phyloP scores from a whole-genome alignment of 2,888 invertebrate species.

The Pecten maximus region DNA sequence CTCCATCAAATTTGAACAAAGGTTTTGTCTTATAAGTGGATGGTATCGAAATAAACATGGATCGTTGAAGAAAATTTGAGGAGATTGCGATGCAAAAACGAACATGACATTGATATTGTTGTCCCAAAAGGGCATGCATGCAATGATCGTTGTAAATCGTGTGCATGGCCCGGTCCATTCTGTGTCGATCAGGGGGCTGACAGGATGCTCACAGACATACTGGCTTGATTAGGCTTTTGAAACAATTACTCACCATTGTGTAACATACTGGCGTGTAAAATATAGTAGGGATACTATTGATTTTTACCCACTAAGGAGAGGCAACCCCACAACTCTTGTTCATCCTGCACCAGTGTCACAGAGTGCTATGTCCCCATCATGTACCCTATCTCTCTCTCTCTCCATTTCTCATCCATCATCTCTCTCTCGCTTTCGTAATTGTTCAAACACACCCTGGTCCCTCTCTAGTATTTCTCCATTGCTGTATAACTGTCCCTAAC shows the following conservation, averaged over 20 bases:
- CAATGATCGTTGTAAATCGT: neutral
- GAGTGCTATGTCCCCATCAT: neutral
- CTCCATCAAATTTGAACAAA: conserved; percentile 16
- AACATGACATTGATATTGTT: neutral
- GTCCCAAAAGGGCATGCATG: neutral
- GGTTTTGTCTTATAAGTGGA: neutral
- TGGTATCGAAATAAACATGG: neutral
- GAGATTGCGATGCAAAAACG: neutral
- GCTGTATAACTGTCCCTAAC: too few species aligned
- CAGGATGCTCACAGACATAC: neutral
- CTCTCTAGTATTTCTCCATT: too few species aligned
- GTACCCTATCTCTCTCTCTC: neutral
- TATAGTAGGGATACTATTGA: neutral
- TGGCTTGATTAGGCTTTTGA: conserved; percentile 5
- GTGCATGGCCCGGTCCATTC: neutral
- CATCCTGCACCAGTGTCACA: neutral
- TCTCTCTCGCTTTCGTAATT: neutral
- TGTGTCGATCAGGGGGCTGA: neutral
- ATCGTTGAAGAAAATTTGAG: neutral
- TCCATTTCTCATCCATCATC: neutral
- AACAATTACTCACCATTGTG: conserved; percentile 22
- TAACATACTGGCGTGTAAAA: neutral
- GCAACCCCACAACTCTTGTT: neutral
- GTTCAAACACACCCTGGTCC: too few species aligned
- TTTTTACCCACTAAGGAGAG: neutral